Base-by-base conservation (phyloP, 2,113 vertebrate species). In the Hippopotamus amphibius region DNA sequence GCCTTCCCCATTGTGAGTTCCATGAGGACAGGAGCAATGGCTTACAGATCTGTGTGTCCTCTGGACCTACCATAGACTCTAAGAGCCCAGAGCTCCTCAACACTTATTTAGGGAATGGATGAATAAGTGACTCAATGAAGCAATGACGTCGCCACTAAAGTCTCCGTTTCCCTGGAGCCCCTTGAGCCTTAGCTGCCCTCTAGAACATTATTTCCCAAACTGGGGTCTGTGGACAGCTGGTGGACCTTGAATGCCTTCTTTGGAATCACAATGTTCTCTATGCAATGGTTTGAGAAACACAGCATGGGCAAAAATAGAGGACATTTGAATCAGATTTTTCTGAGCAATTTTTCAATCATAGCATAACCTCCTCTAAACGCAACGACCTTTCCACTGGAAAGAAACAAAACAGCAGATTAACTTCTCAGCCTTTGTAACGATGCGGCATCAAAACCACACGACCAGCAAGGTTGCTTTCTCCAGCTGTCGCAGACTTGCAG, bases 341-440 rank as follows among this genome's bases (percentile, higher is more conserved):
- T 88, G 66, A 95, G 76, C n/a, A 81, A 37, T 66, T 81, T 88
- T 93, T 98, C 66, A 86, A 90, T 97, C 96, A 85, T 11, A 50
- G 69, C 12, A 48, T 74, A 88, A 90, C 83, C 66, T 93, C 77
- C 5, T 83, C 26, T 95, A 72, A 90, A 94, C 37, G 48, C 14
- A 53, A 4, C 57, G 53, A 85, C 74, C 17, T 28, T 93, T 97
- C 22, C 22, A 24, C 55, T 13, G 80, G 79, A 87, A 92, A 92
- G 76, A 97, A 97, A 95, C 95, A 98, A 97, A 97, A 89, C 43
- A 96, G 95, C 28, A 1, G 90, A 95, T 97, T 76, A 41, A 93
- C 37, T 96, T 79, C 28, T 41, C 59, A 55, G 69, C 97, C 97
- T 88, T 53, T 2, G 21, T 41, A 46, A 69, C 59, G 68, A 79